Base-by-base conservation (phyloP, 2,888 invertebrate species). In the Drosophila flavopinicola region DNA sequence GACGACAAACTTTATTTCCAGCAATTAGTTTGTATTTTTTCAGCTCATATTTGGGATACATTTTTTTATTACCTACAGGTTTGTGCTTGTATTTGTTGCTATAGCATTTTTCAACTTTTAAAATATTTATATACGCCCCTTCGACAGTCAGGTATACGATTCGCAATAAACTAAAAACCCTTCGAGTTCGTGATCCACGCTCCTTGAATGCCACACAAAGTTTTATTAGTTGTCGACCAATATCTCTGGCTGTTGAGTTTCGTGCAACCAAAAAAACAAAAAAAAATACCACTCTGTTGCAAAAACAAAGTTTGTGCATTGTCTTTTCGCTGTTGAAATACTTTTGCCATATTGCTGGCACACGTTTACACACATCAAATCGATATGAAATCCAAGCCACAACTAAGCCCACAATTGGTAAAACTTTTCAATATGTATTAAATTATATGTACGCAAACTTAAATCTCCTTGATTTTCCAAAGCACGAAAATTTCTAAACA, bases 21-120 rank as follows among this genome's bases (percentile, higher is more conserved):
- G 67, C 87, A 80, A 80, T 86, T 86, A 80, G 87, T 71, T 86
- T 66, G 67, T 57, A 74, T 87, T 87, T 87, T 78, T 87, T 44
- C 56, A 64, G 52, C 52, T 74, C 38, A 51, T 52, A 73, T 76
- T 67, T 59, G 6, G 24, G 23, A 25, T 35, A 15, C 10, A 4
- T 27, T 23, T 27, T 24, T 20, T 56, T 24, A 6, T 15, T 57
- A 11, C 24, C 13, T 27, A 5, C 24, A 35, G n/a, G n/a, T n/a
- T n/a, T n/a, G n/a, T n/a, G n/a, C 60, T 60, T 65, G 47, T 60
- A 41, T 49, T 47, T 72, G 61, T 52, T 51, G 45, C 25, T 24
- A 49, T 27, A 58, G 58, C 35, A 63, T 67, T 77, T 76, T 76
- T 48, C 32, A 61, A 73, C 76, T 71, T 80, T 85, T 82, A 30